phyloP scores from a whole-genome alignment of 2,113 vertebrate genomes.

The Arizona elegans region DNA sequence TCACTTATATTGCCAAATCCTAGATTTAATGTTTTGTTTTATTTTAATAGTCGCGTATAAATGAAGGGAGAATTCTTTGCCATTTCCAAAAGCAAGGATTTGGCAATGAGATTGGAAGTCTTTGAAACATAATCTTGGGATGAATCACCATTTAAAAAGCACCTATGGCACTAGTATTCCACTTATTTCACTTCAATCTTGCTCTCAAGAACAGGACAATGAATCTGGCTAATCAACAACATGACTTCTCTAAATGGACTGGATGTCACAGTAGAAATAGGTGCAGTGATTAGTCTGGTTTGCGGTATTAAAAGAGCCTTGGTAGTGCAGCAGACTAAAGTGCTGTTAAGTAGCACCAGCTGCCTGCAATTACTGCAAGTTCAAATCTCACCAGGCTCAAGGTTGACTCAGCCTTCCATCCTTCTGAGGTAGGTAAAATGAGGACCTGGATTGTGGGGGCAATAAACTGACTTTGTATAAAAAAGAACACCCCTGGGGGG shows the following conservation, averaged over 20 bases:
- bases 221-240: not conserved
- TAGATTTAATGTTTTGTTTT: not conserved
- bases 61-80: not conserved
- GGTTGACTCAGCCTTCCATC: too few species aligned
- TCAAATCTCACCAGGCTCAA: too few species aligned
- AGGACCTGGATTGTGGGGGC: too few species aligned
- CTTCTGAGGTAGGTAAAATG: too few species aligned
- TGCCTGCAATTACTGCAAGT: too few species aligned
- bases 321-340: too few species aligned
- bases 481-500: too few species aligned
- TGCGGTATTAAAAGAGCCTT: not conserved
- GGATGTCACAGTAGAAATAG: not conserved
- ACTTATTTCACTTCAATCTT: not conserved
- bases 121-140: not conserved
- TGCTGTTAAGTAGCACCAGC: too few species aligned
- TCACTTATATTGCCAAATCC: not conserved
- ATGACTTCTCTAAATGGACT: not conserved
- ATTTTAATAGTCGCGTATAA: not conserved
- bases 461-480: too few species aligned
- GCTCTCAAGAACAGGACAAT: not conserved
- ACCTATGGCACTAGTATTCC: not conserved
- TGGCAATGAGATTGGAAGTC: not conserved
- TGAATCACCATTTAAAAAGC: not conserved
- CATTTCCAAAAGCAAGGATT: not conserved
- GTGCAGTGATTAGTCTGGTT: not conserved